A percentile compares a stretch with the other conserved stretches of the same genome.
phyloP scores from a whole-genome alignment of 2,888 invertebrate genomes.

The Darwinula stevensoni region DNA sequence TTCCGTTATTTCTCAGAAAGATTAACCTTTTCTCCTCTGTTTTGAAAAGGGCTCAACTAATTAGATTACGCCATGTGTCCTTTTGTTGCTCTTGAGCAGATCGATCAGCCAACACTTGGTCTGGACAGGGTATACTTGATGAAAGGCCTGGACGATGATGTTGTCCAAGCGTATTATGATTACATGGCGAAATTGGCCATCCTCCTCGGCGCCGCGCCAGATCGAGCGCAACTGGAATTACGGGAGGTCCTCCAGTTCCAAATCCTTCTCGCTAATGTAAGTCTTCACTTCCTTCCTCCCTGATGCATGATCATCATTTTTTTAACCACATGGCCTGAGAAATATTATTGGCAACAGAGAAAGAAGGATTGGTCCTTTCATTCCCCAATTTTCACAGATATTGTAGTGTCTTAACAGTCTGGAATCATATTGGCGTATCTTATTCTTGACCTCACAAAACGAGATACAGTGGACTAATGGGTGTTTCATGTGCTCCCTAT shows the following conservation, averaged over 20 bases:
- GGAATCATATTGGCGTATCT: no score
- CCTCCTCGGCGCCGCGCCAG: slow-evolving; percentile 46
- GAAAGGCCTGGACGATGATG: slow-evolving; percentile 47
- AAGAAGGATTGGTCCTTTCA: no score
- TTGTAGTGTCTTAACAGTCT: no score
- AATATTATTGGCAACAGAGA: no score
- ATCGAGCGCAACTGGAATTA: slow-evolving; percentile 34
- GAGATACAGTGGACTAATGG: no score
- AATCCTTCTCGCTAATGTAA: slow-evolving; percentile 65
- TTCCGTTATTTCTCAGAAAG: no score
- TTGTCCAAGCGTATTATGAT: slow-evolving; percentile 32
- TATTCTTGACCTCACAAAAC: no score
- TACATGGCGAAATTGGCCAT: slow-evolving; percentile 44
- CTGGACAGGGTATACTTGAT: slow-evolving; percentile 54
- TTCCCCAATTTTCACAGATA: no score
- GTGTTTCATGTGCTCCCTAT: no score
- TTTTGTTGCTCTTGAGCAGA: slow-evolving; percentile 22
- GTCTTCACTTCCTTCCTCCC: no score
- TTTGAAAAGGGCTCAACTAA: slow-evolving; percentile 3
- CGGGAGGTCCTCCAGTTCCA: slow-evolving; percentile 57
- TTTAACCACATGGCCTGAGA: no score
- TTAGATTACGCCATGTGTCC: neutral
- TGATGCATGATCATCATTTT: no score
- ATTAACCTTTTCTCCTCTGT: neutral
- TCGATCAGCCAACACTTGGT: slow-evolving; percentile 62